Conservation (phyloP, 2,797 vertebrate genomes). For the Lutjanus campechanus region DNA sequence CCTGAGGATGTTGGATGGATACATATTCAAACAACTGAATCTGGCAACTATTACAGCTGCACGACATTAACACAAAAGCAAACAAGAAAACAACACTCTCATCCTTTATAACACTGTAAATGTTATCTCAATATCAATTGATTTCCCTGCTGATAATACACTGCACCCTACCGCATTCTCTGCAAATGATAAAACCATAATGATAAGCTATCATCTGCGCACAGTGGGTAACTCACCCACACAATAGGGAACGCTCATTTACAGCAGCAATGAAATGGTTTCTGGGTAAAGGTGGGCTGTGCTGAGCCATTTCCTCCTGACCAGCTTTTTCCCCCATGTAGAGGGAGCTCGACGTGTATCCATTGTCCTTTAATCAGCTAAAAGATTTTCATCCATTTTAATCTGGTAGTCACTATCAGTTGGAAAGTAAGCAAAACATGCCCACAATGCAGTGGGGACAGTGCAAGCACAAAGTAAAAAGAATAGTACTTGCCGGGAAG, state of each 20-base stretch:
- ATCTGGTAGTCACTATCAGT: constrained; percentile 44
- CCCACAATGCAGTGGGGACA: constrained; percentile 39
- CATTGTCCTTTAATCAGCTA: constrained; percentile 62
- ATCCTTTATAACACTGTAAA: constrained; percentile 56
- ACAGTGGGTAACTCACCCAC: constrained; percentile 62
- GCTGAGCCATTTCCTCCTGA: constrained; percentile 30
- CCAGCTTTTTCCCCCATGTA: neutral
- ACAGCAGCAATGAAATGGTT: constrained; percentile 40
- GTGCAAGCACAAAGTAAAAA: constrained; percentile 22
- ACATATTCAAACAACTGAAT: constrained; percentile 37
- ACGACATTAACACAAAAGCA: constrained; percentile 29
- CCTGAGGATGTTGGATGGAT: neutral
- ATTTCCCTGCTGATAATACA: constrained; percentile 75
- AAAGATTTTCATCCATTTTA: constrained; percentile 41
- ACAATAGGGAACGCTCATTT: constrained; percentile 59
- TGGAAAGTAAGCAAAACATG: constrained; percentile 39
- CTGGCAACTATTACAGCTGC: constrained; percentile 30
- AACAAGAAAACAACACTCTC: constrained; percentile 51
- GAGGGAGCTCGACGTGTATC: constrained; percentile 30
- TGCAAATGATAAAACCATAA: constrained; percentile 71
- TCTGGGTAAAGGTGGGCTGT: constrained; percentile 58
- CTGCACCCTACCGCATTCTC: constrained; percentile 63
- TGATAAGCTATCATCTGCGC: constrained; percentile 76
- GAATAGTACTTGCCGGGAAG: constrained; percentile 22
- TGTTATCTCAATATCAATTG: constrained; percentile 63